phyloP scores from a whole-genome alignment of 2,888 invertebrate genomes.

The Bugulina stolonifera region DNA sequence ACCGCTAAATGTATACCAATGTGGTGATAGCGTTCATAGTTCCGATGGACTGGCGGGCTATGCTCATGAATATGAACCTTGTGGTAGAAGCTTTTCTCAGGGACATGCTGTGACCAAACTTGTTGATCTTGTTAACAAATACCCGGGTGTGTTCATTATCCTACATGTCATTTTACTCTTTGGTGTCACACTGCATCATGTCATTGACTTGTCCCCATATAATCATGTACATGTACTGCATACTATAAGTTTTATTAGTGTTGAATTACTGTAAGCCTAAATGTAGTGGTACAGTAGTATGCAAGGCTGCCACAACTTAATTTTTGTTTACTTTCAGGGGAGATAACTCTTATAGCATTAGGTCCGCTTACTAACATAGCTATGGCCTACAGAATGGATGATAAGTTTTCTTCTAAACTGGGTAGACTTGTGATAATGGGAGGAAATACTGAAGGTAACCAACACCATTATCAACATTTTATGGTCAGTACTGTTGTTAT shows the following conservation, averaged over 20 bases:
- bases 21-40: slow-evolving; percentile 55
- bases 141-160: slow-evolving; percentile 31
- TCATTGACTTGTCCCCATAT: no score
- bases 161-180: no score
- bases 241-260: no score
- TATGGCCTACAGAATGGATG: slow-evolving; percentile 51
- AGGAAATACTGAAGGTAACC: slow-evolving; percentile 42
- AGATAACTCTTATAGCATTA: slow-evolving; percentile 46
- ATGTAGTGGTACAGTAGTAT: no score
- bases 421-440: slow-evolving; percentile 42
- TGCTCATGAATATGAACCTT: slow-evolving; percentile 50
- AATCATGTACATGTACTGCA: no score
- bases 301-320: no score
- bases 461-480: no score
- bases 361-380: slow-evolving; percentile 55
- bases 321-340: no score
- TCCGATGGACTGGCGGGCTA: slow-evolving; percentile 66
- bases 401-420: slow-evolving; percentile 43
- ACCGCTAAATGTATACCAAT: slow-evolving; percentile 38
- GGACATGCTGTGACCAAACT: slow-evolving; percentile 61
- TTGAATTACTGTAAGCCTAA: no score
- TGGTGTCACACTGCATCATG: no score
- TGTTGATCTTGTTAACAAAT: slow-evolving; percentile 52
- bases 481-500: no score
- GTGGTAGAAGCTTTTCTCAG: slow-evolving; percentile 44